Evolutionary conservation across 2,888 invertebrate species (phyloP).

Genomic region (Dexiosoma caninum): DNA sequence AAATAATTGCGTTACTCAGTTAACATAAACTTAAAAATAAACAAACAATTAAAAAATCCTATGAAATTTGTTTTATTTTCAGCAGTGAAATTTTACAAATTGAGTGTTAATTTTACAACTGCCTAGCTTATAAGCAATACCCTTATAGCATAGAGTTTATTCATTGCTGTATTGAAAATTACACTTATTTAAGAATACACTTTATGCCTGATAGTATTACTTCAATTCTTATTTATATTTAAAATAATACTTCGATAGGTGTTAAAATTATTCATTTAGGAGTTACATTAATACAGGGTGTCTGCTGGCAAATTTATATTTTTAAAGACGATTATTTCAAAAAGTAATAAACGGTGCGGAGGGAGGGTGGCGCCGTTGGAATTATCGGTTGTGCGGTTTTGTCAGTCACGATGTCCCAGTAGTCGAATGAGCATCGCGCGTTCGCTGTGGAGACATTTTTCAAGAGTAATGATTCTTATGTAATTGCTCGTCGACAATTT

Average conservation of each 20-base stretch:
- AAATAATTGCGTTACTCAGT: too few species aligned
- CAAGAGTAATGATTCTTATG: too few species aligned
- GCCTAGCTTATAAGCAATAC: not conserved
- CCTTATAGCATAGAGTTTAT: not conserved
- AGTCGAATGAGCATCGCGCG: too few species aligned
- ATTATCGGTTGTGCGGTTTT: too few species aligned
- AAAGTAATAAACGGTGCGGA: too few species aligned
- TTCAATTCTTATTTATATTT: not conserved
- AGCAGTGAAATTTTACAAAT: not conserved
- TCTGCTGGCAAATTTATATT: too few species aligned
- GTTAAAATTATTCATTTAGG: not conserved
- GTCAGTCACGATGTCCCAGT: too few species aligned
- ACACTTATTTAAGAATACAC: not conserved
- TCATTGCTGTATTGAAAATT: not conserved
- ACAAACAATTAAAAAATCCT: not conserved
- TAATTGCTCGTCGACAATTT: too few species aligned
- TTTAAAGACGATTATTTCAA: too few species aligned
- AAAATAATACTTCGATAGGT: not conserved
- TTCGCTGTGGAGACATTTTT: too few species aligned
- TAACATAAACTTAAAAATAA: not conserved
- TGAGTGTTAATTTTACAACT: not conserved
- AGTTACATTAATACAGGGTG: too few species aligned
- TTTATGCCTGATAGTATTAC: not conserved
- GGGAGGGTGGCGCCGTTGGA: too few species aligned
- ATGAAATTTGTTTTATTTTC: not conserved